Percentiles rank a stretch among this genome's conserved stretches.
phyloP scores from a whole-genome alignment of 2,113 vertebrate genomes.

The Crotalus horridus region DNA sequence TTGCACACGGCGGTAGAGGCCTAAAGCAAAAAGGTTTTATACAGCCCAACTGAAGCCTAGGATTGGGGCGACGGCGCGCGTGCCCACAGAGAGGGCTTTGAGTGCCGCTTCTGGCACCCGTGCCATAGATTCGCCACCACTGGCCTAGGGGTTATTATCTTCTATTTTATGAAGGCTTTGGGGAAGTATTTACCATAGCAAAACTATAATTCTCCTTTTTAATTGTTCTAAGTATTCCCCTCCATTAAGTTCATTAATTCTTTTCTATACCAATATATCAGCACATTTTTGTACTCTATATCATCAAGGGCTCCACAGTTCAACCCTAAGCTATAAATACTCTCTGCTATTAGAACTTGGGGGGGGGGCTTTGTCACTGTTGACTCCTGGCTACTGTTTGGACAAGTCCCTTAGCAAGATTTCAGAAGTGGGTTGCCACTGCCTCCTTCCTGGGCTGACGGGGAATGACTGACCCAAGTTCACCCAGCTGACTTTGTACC shows the following conservation, averaged over 20 bases:
- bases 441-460: background rate
- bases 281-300: background rate
- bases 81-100: too few species aligned
- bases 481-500: background rate
- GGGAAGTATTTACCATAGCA: background rate
- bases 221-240: background rate
- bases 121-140: too few species aligned
- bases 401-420: background rate
- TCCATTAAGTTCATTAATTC: background rate
- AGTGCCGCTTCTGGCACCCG: too few species aligned
- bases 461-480: background rate
- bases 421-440: background rate
- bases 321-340: background rate
- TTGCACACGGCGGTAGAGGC: too few species aligned
- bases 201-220: background rate
- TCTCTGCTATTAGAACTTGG: background rate
- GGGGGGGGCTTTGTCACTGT: background rate
- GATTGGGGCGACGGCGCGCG: too few species aligned
- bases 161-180: background rate
- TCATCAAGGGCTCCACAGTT: background rate
- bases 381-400: background rate
- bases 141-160: background rate
- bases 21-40: too few species aligned
- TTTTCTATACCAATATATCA: background rate
- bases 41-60: too few species aligned